phyloP scores from a whole-genome alignment of 2,113 vertebrate species.

The Rhinichthys klamathensis region DNA sequence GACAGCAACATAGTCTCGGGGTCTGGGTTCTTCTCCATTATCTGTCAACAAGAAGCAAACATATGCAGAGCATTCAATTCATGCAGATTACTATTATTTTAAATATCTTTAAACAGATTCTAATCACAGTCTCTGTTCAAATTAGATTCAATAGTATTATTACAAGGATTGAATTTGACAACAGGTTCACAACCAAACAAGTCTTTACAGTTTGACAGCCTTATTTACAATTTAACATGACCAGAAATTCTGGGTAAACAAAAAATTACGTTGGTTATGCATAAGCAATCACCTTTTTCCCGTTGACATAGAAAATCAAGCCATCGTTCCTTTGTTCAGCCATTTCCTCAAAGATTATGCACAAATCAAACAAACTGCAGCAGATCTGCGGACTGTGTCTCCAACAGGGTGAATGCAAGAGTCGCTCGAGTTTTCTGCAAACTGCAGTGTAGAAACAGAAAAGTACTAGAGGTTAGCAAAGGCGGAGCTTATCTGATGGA shows the following conservation, averaged over 20 bases:
- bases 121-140: background rate
- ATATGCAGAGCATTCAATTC: background rate
- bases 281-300: conserved; percentile 55
- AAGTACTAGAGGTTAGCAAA: background rate
- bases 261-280: no score
- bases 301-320: conserved; percentile 62
- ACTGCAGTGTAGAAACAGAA: background rate
- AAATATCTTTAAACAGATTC: background rate
- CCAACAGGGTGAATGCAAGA: no score
- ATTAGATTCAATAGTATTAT: background rate
- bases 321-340: conserved; percentile 8
- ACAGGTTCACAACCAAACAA: no score
- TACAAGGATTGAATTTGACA: background rate
- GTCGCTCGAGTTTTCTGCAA: background rate
- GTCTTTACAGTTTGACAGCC: background rate
- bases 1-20: conserved; percentile 79
- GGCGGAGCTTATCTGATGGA: background rate
- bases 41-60: conserved; percentile 56
- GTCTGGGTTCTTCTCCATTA: conserved; percentile 77
- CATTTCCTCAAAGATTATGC: conserved; percentile 40
- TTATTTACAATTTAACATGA: no score
- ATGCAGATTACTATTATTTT: background rate
- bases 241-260: background rate
- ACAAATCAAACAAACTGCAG: background rate
- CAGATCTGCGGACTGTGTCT: background rate